Evolutionary conservation across 2,797 vertebrate species (phyloP), one percentile per base, ranked within the genome.

Genomic region (Sebastiscus tertius): DNA sequence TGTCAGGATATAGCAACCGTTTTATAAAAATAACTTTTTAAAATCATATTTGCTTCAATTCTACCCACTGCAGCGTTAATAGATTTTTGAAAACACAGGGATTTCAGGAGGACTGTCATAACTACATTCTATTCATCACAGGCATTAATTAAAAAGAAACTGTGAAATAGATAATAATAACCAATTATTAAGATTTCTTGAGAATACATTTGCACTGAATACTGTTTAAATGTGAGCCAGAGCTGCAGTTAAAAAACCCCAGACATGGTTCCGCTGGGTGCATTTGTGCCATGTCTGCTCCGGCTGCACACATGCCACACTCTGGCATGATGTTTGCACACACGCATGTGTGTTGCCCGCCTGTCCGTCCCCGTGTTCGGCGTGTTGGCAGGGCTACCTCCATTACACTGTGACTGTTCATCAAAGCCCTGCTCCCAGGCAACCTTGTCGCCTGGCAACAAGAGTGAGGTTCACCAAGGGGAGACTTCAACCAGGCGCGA

Each of bases 361-460:
- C 79, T 80, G 87, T 87, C 85, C 34, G 18, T 86, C 75, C 54
- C 78, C 27, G 69, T 74, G 69, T 82, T 58, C 68, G 2, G 58
- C 22, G 67, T 86, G 84, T 83, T 82, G 84, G 85, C 87, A 67
- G 83, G 67, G 75, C 85, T 86, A 81, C 75, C 80, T 88, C 90
- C 78, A 80, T 87, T 88, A 89, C 89, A 82, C 87, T 80, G 80
- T 81, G 92, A 91, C 92, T 91, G 90, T 93, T 94, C 93, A 95
- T 95, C 92, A 94, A 94, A 94, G 92, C 88, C 68, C 68, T 79
- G 92, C 94, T 95, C 92, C 87, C 90, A 88, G 93, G 94, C 94
- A 94, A 94, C 92, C 90, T 88, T 91, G 95, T 96, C 94, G 94
- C 95, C 90, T 94, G 95, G 95, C 95, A 96, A 96, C 95, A 83